Evolutionary conservation across 1,140 invertebrate genomes (phyloP).

Genomic region (Centruroides sculpturatus): DNA sequence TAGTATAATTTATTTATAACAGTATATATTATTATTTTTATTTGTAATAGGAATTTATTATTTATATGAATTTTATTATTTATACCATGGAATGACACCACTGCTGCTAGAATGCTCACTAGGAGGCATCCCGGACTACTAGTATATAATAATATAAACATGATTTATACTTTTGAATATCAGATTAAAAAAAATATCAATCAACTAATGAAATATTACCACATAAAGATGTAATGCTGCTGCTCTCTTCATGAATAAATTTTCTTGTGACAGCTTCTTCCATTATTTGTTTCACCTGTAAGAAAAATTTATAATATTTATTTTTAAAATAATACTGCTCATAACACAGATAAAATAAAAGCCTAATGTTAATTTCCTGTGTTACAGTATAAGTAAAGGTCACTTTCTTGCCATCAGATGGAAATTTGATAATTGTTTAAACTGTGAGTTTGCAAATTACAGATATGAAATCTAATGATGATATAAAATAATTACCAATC

Average conservation of each 20-base stretch:
- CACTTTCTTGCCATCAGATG: not conserved
- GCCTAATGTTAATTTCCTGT: not conserved
- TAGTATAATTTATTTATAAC: too few relatives aligned
- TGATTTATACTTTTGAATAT: not conserved
- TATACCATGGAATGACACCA: too few relatives aligned
- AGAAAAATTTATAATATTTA: constrained; percentile 11
- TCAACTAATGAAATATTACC: constrained; percentile 33
- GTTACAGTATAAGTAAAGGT: not conserved
- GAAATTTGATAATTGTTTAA: too few relatives aligned
- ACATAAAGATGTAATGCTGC: constrained; percentile 70
- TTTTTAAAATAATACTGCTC: not conserved
- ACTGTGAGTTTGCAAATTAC: too few relatives aligned
- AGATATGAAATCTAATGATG: too few relatives aligned
- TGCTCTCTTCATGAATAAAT: constrained; percentile 82
- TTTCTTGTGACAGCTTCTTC: constrained; percentile 85
- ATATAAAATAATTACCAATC: too few relatives aligned
- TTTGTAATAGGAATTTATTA: too few relatives aligned
- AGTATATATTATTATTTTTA: too few relatives aligned
- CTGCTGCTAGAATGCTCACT: too few relatives aligned
- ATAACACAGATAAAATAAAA: not conserved
- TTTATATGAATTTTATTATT: too few relatives aligned
- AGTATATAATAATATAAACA: not conserved
- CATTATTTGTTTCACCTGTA: constrained; percentile 75
- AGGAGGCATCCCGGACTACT: too few relatives aligned
- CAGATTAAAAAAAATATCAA: constrained; percentile 1